Percentiles rank a stretch among this genome's conserved stretches.
These are phyloP conservation scores for Tachina fera DNA, from an alignment of 2,888 invertebrate species.

Conservation along the genomic window DNA sequence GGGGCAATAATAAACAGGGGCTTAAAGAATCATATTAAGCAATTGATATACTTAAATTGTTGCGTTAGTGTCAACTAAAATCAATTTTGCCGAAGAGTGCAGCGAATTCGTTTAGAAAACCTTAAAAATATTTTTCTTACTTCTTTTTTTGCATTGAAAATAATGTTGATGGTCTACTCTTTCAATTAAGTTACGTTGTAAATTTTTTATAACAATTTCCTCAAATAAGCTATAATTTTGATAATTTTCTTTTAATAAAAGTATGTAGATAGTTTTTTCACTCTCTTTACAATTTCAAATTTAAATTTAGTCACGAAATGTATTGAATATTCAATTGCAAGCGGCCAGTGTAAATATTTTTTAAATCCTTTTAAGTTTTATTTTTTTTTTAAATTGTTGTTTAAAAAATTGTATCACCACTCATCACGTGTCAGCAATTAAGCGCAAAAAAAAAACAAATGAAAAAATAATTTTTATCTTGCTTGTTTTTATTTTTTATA, in stretches of 20 bases:
- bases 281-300: not conserved
- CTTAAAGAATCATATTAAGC: too few species aligned
- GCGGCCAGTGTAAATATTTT: not conserved
- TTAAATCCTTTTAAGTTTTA: slow-evolving; percentile 6
- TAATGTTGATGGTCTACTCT: not conserved
- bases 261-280: not conserved
- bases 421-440: slow-evolving; percentile 55
- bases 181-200: not conserved
- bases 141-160: not conserved
- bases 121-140: not conserved
- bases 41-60: too few species aligned
- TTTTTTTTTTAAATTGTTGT: not conserved
- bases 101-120: not conserved
- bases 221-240: slow-evolving; percentile 5
- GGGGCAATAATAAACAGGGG: too few species aligned
- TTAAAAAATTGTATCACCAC: slow-evolving; percentile 5
- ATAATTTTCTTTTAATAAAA: not conserved
- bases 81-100: not conserved
- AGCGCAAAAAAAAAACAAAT: slow-evolving; percentile 27
- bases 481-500: not conserved
- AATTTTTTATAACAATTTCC: not conserved
- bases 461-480: slow-evolving; percentile 38
- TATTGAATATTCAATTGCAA: slow-evolving; percentile 14
- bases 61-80: not conserved
- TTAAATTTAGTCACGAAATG: slow-evolving; percentile 41